A percentile compares a stretch with the other conserved stretches of the same genome.
These are phyloP conservation scores for Schizopygopsis pylzovi DNA, from an alignment of 2,797 vertebrate genomes.

Conservation along the genomic window DNA sequence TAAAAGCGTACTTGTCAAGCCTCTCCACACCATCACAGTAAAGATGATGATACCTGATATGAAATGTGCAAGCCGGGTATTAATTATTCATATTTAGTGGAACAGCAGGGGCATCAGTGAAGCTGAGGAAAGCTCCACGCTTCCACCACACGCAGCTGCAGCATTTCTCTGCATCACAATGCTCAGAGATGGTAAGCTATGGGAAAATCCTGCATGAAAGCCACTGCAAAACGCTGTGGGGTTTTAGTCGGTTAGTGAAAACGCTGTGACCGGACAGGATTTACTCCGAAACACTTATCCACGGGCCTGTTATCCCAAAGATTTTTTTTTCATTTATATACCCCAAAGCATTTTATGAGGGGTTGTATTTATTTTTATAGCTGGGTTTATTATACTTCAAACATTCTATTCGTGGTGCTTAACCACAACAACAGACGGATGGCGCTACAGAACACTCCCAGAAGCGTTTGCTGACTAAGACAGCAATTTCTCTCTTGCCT, in stretches of 20 bases:
- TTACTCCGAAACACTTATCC: conserved; percentile 2
- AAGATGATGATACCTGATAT: conserved; percentile 54
- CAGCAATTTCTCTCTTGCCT: neutral
- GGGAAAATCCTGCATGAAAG: conserved; percentile 22
- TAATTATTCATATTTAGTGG: conserved; percentile 51
- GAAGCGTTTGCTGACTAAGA: neutral
- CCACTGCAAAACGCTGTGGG: neutral
- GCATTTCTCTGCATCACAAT: conserved; percentile 39
- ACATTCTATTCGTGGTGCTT: neutral
- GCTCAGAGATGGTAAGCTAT: conserved; percentile 18
- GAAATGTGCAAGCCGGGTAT: conserved; percentile 47
- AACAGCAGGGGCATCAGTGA: conserved; percentile 33
- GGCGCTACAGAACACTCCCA: neutral
- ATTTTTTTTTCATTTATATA: neutral
- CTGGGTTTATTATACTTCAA: conserved; percentile 15
- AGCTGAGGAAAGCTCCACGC: conserved; percentile 36
- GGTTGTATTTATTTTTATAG: neutral
- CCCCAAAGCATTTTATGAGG: conserved; percentile 5
- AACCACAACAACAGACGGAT: conserved; percentile 23
- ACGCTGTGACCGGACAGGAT: neutral
- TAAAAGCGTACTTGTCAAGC: conserved; percentile 11
- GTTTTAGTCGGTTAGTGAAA: conserved; percentile 14
- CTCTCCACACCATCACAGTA: conserved; percentile 21
- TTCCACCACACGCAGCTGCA: conserved; percentile 34
- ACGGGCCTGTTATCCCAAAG: neutral